phyloP scores from a whole-genome alignment of 2,113 vertebrate genomes.

The Rhegmatorhina hoffmannsi region DNA sequence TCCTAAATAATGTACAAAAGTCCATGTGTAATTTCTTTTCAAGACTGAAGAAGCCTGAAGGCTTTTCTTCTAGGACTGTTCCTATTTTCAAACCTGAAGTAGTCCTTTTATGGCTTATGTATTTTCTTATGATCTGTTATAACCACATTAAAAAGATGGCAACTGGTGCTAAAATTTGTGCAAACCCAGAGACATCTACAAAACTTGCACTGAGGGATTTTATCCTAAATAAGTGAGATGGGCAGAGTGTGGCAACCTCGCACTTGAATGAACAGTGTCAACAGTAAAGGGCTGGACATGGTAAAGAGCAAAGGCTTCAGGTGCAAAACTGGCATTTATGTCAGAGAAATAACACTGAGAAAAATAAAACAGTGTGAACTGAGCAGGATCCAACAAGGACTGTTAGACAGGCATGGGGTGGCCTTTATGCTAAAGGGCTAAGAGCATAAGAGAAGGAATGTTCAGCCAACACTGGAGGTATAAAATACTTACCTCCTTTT shows the following conservation, averaged over 20 bases:
- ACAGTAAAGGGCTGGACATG: neutral
- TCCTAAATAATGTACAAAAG: neutral
- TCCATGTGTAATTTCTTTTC: neutral
- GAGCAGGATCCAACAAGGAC: neutral
- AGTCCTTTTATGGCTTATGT: neutral
- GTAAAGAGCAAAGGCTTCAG: neutral
- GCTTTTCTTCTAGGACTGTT: neutral
- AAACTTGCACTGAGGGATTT: neutral
- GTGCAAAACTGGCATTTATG: neutral
- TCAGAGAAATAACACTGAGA: neutral
- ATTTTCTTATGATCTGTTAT: neutral
- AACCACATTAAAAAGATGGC: neutral
- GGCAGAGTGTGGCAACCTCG: neutral
- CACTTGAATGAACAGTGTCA: neutral
- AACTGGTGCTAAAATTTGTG: neutral
- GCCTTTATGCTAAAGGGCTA: accelerated
- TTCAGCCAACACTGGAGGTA: neutral
- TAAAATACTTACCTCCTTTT: neutral
- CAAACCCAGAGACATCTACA: neutral
- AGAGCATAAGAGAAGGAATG: neutral
- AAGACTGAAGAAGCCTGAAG: neutral
- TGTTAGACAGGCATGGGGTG: neutral
- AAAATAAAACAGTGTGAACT: neutral
- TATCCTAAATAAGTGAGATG: neutral
- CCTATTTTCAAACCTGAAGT: neutral